These are phyloP conservation scores for Octonoba sinensis DNA, from an alignment of 2,888 invertebrate species.

Conservation along the genomic window DNA sequence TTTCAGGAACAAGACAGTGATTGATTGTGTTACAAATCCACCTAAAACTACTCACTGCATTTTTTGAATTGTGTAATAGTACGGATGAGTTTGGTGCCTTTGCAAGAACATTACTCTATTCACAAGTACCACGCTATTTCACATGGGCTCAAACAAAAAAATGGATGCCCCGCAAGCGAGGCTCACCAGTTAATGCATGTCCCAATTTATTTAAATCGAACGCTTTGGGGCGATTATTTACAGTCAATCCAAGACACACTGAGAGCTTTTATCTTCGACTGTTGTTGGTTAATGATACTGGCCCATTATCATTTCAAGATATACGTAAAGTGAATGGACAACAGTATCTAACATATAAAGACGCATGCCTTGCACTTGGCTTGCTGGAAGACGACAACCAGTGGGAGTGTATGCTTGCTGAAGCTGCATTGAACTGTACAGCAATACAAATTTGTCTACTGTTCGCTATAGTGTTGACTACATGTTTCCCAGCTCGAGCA, in stretches of 20 bases:
- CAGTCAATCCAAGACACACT: conserved; percentile 1
- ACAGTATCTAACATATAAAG: too few species aligned
- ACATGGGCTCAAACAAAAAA: too few species aligned
- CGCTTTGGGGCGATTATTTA: too few species aligned
- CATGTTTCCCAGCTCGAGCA: conserved; percentile 12
- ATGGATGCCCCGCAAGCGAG: too few species aligned
- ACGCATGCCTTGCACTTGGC: conserved; percentile 29
- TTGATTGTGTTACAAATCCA: conserved; percentile 2
- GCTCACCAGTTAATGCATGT: too few species aligned
- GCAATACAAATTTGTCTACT: conserved; percentile 24
- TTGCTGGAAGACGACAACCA: conserved; percentile 41
- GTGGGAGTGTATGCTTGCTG: conserved; percentile 28
- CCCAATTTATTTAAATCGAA: too few species aligned
- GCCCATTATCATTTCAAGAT: conserved; percentile 11
- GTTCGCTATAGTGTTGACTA: conserved; percentile 31
- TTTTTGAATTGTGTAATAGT: too few species aligned
- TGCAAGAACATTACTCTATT: too few species aligned
- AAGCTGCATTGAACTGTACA: conserved; percentile 34
- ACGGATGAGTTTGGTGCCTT: too few species aligned
- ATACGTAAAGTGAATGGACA: neutral
- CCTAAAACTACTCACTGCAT: conserved; percentile 3
- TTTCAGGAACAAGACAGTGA: conserved; percentile 4
- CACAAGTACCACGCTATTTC: too few species aligned
- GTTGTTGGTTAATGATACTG: conserved; percentile 6
- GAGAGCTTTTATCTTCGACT: conserved; percentile 17